Evolutionary conservation across 2,797 vertebrate genomes (phyloP).

Genomic region (Chromis chromis): DNA sequence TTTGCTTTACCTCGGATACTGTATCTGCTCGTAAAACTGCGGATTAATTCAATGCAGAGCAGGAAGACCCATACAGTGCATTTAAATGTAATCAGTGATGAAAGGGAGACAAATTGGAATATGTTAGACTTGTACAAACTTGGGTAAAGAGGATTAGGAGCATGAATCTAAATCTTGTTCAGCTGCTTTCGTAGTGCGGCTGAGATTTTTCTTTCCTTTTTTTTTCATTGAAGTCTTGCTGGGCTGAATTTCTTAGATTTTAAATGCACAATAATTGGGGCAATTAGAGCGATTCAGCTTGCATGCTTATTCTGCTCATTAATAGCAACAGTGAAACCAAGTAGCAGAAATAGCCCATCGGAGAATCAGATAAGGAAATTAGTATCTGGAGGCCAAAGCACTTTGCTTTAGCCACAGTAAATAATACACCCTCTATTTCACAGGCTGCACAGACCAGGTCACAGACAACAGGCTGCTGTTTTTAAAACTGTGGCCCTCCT

Average conservation of each 20-base stretch:
- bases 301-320: slow-evolving; percentile 51
- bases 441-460: slow-evolving; percentile 9
- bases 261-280: slow-evolving; percentile 62
- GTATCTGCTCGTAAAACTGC: slow-evolving; percentile 7
- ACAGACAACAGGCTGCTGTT: slow-evolving; percentile 29
- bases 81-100: slow-evolving; percentile 42
- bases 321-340: slow-evolving; percentile 56
- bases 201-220: background rate
- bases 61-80: background rate
- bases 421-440: slow-evolving; percentile 61
- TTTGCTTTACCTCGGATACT: slow-evolving; percentile 18
- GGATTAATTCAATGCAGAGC: background rate
- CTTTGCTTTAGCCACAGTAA: slow-evolving; percentile 30
- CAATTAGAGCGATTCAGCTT: slow-evolving; percentile 63
- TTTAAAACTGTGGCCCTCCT: background rate
- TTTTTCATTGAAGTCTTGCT: slow-evolving; percentile 5
- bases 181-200: background rate
- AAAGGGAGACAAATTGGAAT: slow-evolving; percentile 37
- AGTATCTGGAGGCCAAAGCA: slow-evolving; percentile 32
- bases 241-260: slow-evolving; percentile 42
- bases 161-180: slow-evolving; percentile 35
- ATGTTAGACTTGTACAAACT: slow-evolving; percentile 35
- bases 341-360: slow-evolving; percentile 56
- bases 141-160: slow-evolving; percentile 28
- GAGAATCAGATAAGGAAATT: slow-evolving; percentile 72